A percentile compares a stretch with the other conserved stretches of the same genome.
phyloP scores from a whole-genome alignment of 2,113 vertebrate genomes.

The Hippoglossus stenolepis region DNA sequence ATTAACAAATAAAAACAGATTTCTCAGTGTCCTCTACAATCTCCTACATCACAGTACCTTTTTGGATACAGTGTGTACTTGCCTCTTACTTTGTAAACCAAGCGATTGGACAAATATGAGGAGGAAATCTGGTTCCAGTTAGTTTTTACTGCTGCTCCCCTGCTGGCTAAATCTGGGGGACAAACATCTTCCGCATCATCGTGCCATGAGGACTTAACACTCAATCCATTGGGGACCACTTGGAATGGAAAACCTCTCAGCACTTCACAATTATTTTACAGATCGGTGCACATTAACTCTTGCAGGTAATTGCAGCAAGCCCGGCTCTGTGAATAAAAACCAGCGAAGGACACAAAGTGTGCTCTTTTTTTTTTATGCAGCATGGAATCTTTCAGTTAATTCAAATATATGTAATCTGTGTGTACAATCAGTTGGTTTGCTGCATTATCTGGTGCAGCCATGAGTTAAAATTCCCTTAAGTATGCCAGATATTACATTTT shows the following conservation, averaged over 20 bases:
- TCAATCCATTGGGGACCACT: slow-evolving; percentile 70
- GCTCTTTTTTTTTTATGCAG: slow-evolving; percentile 31
- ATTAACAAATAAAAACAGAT: neutral
- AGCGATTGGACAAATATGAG: slow-evolving; percentile 54
- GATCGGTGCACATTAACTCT: slow-evolving; percentile 74
- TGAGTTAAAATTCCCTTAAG: neutral
- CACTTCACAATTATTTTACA: slow-evolving; percentile 76
- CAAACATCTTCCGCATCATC: slow-evolving; percentile 68
- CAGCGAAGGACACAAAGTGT: slow-evolving; percentile 27
- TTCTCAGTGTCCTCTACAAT: neutral
- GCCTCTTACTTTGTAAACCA: slow-evolving; percentile 39
- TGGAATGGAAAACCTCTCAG: slow-evolving; percentile 74
- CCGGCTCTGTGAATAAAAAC: slow-evolving; percentile 44
- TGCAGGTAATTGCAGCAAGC: slow-evolving; percentile 71
- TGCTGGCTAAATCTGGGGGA: slow-evolving; percentile 68
- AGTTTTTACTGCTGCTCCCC: slow-evolving; percentile 58
- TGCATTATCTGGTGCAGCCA: neutral
- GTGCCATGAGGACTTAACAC: slow-evolving; percentile 72
- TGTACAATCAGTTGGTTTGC: slow-evolving; percentile 13
- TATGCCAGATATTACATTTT: neutral
- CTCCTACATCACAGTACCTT: neutral
- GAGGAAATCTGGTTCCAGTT: slow-evolving; percentile 69
- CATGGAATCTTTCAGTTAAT: slow-evolving; percentile 7
- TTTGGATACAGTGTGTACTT: slow-evolving; percentile 15
- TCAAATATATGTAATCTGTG: slow-evolving; percentile 39